Evolutionary conservation across 2,888 invertebrate genomes (phyloP).

Genomic region (Eurytoma californica): DNA sequence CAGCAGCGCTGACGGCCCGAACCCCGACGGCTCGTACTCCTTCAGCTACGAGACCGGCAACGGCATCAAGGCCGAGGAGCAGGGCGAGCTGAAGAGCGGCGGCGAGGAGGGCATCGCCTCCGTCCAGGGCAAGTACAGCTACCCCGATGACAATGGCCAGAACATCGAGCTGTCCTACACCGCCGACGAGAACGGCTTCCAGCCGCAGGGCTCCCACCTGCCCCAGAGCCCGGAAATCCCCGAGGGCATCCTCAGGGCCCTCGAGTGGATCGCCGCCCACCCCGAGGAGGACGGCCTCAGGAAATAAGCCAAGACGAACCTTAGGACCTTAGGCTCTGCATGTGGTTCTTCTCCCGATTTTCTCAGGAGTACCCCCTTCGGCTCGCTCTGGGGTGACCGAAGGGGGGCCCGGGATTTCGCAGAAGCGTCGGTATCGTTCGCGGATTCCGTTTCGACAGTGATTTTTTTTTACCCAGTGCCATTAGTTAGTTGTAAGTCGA

Average conservation of each 20-base stretch:
- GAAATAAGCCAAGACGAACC: conserved; percentile 6
- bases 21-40: conserved; percentile 71
- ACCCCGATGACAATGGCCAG: conserved; percentile 73
- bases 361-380: too few relatives aligned
- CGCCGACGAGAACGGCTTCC: conserved; percentile 74
- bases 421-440: too few relatives aligned
- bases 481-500: too few relatives aligned
- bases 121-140: conserved; percentile 72
- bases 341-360: not conserved
- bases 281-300: conserved; percentile 60
- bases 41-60: conserved; percentile 75
- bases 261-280: conserved; percentile 70
- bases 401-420: too few relatives aligned
- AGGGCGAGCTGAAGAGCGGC: conserved; percentile 67
- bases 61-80: conserved; percentile 74
- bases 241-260: conserved; percentile 70
- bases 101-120: conserved; percentile 61
- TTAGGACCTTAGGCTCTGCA: not conserved
- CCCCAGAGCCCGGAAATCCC: conserved; percentile 71
- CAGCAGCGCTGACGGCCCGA: conserved; percentile 68
- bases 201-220: conserved; percentile 73
- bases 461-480: too few relatives aligned
- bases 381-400: too few relatives aligned
- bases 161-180: conserved; percentile 71
- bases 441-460: too few relatives aligned